Percentiles rank a stretch among this genome's conserved stretches.
phyloP scores from a whole-genome alignment of 2,797 vertebrate species.

The Meriones psammophilus region DNA sequence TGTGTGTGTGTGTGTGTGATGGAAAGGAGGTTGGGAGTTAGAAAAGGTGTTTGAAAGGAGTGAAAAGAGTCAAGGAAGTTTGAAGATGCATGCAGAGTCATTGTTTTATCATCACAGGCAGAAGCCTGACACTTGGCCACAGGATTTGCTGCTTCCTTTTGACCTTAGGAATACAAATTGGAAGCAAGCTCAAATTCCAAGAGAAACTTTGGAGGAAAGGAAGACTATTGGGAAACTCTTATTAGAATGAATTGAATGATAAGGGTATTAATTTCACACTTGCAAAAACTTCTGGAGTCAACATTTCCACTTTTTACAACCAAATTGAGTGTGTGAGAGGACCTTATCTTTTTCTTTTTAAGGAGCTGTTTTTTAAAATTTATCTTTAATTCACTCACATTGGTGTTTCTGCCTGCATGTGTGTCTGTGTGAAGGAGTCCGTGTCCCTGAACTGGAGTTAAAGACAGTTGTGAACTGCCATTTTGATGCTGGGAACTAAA shows the following conservation, averaged over 20 bases:
- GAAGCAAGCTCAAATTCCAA: not conserved
- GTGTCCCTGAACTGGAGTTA: not conserved
- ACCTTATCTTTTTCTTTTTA: not conserved
- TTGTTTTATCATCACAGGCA: not conserved
- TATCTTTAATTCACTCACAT: not conserved
- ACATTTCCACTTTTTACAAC: not conserved
- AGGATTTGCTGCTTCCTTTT: constrained; percentile 2
- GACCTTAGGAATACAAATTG: not conserved
- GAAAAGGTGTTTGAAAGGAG: not conserved
- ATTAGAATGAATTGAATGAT: not conserved
- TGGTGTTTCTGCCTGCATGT: not conserved
- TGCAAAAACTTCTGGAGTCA: not conserved
- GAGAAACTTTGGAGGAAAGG: not conserved
- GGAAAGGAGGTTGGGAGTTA: not conserved
- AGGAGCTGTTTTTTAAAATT: not conserved
- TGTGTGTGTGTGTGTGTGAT: not conserved
- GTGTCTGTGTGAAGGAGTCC: not conserved
- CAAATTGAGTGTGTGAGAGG: constrained; percentile 5
- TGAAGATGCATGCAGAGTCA: not conserved
- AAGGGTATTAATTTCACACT: constrained; percentile 19
- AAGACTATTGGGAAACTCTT: not conserved
- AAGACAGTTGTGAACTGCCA: not conserved
- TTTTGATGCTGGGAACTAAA: not conserved
- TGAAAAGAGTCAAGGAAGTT: not conserved
- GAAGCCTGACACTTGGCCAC: not conserved